phyloP scores from a whole-genome alignment of 2,113 vertebrate genomes.

The Heterotilapia buettikoferi region DNA sequence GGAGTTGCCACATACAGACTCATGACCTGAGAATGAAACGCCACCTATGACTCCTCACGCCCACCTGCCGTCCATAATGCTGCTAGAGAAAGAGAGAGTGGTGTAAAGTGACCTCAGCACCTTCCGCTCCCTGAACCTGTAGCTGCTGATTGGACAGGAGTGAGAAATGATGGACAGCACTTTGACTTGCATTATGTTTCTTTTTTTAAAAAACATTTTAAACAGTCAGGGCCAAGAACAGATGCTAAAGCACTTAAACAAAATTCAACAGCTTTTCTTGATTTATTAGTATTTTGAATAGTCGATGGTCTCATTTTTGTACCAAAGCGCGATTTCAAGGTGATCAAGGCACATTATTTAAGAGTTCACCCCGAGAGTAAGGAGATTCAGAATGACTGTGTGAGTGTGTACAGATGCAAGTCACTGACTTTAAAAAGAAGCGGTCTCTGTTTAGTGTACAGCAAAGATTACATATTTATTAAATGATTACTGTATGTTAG shows the following conservation, averaged over 20 bases:
- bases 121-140: neutral
- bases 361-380: neutral
- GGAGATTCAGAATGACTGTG: neutral
- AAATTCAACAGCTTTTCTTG: neutral
- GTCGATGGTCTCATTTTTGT: neutral
- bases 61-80: neutral
- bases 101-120: neutral
- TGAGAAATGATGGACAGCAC: neutral
- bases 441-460: neutral
- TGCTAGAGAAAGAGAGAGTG: conserved; percentile 5
- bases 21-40: neutral
- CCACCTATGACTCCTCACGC: neutral
- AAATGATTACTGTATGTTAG: neutral
- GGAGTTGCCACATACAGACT: neutral
- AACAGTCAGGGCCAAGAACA: conserved; percentile 21
- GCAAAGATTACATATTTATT: conserved; percentile 31
- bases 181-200: neutral
- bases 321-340: conserved; percentile 40
- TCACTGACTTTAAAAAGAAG: neutral
- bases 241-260: conserved; percentile 36
- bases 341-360: conserved; percentile 10
- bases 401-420: neutral
- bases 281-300: neutral
- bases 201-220: neutral
- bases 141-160: conserved; percentile 31